Evolutionary conservation across 2,888 invertebrate genomes (phyloP).

Genomic region (Platerodrilus igneus): DNA sequence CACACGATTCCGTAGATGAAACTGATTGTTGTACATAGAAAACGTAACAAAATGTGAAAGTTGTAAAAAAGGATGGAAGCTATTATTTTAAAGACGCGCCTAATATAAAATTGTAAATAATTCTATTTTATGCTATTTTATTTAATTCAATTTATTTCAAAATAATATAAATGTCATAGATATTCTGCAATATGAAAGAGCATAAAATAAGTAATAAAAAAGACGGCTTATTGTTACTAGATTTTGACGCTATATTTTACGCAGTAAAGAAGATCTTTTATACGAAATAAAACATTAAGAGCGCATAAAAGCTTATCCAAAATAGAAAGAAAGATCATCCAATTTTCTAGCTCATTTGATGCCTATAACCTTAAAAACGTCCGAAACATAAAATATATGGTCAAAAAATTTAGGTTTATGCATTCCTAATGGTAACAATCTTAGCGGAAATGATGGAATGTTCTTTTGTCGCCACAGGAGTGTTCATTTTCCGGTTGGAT

Average conservation of each 20-base stretch:
- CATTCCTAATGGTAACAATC: conserved; percentile 47
- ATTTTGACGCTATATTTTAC: too few species aligned
- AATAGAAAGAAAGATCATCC: conserved; percentile 25
- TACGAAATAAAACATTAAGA: conserved; percentile 18
- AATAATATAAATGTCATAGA: too few species aligned
- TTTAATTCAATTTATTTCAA: too few species aligned
- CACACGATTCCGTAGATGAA: too few species aligned
- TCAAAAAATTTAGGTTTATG: conserved; percentile 43
- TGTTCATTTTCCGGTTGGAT: conserved; percentile 52
- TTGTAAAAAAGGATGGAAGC: too few species aligned
- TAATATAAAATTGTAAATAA: too few species aligned
- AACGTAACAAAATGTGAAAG: too few species aligned
- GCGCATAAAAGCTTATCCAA: conserved; percentile 26
- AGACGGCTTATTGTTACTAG: not conserved
- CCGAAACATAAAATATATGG: conserved; percentile 35
- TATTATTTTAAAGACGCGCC: too few species aligned
- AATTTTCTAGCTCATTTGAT: conserved; percentile 37
- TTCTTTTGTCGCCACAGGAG: conserved; percentile 50
- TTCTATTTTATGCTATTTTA: too few species aligned
- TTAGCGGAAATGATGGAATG: conserved; percentile 51
- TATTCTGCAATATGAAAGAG: not conserved
- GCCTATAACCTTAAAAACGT: conserved; percentile 38
- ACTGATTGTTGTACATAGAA: too few species aligned
- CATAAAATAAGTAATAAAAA: conserved; percentile 1
- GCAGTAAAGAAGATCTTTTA: conserved; percentile 11